Evolutionary conservation across 2,888 invertebrate genomes (phyloP), one percentile per base, ranked within the genome.

Genomic region (Chelonus formosanus): DNA sequence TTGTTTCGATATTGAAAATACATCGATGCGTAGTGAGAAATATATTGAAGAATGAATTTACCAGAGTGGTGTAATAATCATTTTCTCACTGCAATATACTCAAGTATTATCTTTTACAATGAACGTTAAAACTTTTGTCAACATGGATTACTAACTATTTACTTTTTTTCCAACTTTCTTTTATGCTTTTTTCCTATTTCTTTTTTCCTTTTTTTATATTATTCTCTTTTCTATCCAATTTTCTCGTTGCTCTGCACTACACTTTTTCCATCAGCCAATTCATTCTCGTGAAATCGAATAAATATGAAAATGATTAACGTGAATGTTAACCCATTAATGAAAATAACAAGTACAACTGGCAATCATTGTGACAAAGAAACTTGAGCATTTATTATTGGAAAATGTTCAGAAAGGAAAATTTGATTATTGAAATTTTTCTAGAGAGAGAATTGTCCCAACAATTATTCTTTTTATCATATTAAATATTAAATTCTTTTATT

Each of bases 1-100:
- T 81, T 81, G 80, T 80, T 79, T 78, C 59, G 61, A 75, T 78
- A 78, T 75, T 77, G 78, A 79, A 78, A 73, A 73, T 69, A 61
- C 74, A 76, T 77, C 76, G 75, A 79, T 78, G 75, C 74, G 74
- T 71, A 74, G 64, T 55, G 67, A 73, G 67, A 70, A 67, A 67
- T 69, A 61, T 57, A 45, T 8, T 4, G 8, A 44, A n/a, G 44
- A 35, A 48, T 45, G 47, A 45, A 34, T 10, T 44, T 34, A 35
- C 55, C 4, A 10, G 31, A n/a, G 10, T 10, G 35, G 20, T 48
- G 31, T 52, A 34, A n/a, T 48, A 5, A n/a, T 32, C 6, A 2
- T 52, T 32, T 52, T 7, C 4, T 6, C 4, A 6, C 40, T 40
- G 40, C 40, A 40, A 40, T 40, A 40, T 40, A 40, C 40, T 40